Conservation (phyloP, 2,113 vertebrate species). For the Myiozetetes cayanensis region DNA sequence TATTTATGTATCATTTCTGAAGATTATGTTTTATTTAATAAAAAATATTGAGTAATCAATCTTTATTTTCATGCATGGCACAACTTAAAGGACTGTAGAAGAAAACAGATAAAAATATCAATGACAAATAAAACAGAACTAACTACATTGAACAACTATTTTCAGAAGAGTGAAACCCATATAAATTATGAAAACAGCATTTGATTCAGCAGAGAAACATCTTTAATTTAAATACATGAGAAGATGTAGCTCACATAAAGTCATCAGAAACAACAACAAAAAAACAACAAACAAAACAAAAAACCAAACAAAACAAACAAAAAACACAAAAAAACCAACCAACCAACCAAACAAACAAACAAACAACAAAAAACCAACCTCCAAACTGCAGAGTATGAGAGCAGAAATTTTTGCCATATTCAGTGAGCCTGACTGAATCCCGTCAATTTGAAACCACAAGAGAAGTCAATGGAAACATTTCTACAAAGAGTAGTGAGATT, state of each 20-base stretch:
- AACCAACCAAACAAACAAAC: no score
- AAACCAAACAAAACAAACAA: not conserved
- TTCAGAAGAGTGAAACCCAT: not conserved
- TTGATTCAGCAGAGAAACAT: constrained; percentile 41
- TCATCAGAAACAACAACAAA: constrained; percentile 9
- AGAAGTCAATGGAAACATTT: not conserved
- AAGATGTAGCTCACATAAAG: constrained; percentile 51
- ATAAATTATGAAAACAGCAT: constrained; percentile 58
- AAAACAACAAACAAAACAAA: not conserved
- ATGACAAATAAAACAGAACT: constrained; percentile 52
- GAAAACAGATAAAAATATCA: constrained; percentile 58
- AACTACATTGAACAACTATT: constrained; percentile 51
- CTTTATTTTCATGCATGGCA: constrained; percentile 49
- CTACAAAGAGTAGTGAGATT: not conserved
- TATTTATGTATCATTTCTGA: not conserved
- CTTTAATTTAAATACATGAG: constrained; percentile 70
- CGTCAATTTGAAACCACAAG: not conserved
- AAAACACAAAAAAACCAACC: not conserved
- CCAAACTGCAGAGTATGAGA: not conserved
- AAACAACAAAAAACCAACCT: not conserved
- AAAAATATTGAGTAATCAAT: constrained; percentile 36
- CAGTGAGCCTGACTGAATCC: not conserved
- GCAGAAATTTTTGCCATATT: not conserved
- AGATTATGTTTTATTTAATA: not conserved
- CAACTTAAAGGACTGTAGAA: constrained; percentile 35